A percentile compares a stretch with the other conserved stretches of the same genome.
phyloP scores from a whole-genome alignment of 2,888 invertebrate genomes.

The Phymatocera aterrima region DNA sequence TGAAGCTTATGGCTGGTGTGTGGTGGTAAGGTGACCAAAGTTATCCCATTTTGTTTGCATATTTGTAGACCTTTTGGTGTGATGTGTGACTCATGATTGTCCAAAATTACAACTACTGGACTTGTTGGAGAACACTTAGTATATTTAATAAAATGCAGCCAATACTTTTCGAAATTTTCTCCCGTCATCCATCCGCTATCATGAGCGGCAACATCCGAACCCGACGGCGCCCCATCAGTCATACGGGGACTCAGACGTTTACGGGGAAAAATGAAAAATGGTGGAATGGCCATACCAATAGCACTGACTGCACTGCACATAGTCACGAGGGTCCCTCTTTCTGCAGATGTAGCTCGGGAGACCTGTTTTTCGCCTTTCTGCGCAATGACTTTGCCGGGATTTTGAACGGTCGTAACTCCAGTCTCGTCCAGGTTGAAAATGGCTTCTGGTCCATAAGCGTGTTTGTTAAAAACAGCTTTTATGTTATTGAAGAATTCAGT shows the following conservation, averaged over 20 bases:
- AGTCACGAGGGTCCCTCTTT: slow-evolving; percentile 60
- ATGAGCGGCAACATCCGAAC: slow-evolving; percentile 36
- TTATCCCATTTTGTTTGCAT: slow-evolving; percentile 60
- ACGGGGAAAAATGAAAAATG: slow-evolving; percentile 55
- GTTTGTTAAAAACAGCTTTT: slow-evolving; percentile 50
- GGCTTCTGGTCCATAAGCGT: slow-evolving; percentile 52
- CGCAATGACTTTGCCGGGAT: slow-evolving; percentile 58
- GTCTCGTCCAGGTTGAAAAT: slow-evolving; percentile 63
- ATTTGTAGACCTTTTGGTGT: slow-evolving; percentile 50
- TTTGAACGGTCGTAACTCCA: slow-evolving; percentile 59
- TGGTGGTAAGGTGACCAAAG: slow-evolving; percentile 61
- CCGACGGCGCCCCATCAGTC: slow-evolving; percentile 27
- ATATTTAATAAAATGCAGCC: slow-evolving; percentile 33
- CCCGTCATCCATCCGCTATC: slow-evolving; percentile 45
- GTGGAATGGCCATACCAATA: slow-evolving; percentile 53
- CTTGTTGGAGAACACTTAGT: slow-evolving; percentile 8
- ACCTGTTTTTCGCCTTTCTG: slow-evolving; percentile 58
- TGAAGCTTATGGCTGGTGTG: slow-evolving; percentile 65
- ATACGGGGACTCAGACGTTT: slow-evolving; percentile 5
- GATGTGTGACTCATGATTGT: slow-evolving; percentile 57
- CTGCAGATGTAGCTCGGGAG: slow-evolving; percentile 60
- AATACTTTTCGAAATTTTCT: slow-evolving; percentile 40
- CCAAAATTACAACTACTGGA: slow-evolving; percentile 48
- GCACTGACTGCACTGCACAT: slow-evolving; percentile 52
- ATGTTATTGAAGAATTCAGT: slow-evolving; percentile 52